Evolutionary conservation across 30 jellyfish, hydroid and myxozoan species (phyloP), one percentile per base, ranked within the genome.

Genomic region (Chironex yamaguchii): DNA sequence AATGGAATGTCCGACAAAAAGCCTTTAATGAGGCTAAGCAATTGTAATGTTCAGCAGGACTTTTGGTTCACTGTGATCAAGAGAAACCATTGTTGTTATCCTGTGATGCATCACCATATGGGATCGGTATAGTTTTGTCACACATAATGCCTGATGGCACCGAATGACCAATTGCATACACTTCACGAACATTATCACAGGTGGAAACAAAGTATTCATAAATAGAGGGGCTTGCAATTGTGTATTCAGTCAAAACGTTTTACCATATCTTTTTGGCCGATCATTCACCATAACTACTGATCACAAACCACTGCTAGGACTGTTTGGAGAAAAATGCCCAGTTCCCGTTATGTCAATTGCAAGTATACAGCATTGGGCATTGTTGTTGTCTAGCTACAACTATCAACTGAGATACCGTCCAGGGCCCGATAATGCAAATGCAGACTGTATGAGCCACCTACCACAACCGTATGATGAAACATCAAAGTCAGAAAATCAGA

Each of bases 371-470:
- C 49, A 85, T 14, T 75, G 88, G 88, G 88, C 88, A 49, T 75
- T 75, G 70, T 14, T 29, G 9, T 29, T 67, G 12, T 22, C 81
- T 9, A 76, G 82, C 23, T 49, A 1, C 22, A 49, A 75, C 51
- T 42, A 75, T 29, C 0, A 48, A 25, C 0, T 75, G 87, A 35
- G 33, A 51, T 75, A 75, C 88, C 28, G 85, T 12, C 83, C 20
- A n/a, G 88, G 88, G 27, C 69, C 85, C 48, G 14, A 0, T n/a
- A 84, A 42, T 75, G 86, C 29, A 75, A 75, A 75, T 17, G 88
- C 88, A 25, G 88, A 49, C 85, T 48, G 52, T 42, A 36, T 52
- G 54, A 75, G 88, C 34, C 20, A 69, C 11, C 29, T 75, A 22
- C 67, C 87, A 0, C 20, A 20, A 2, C 58, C 58, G n/a, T n/a